These are phyloP conservation scores for Heliocidaris tuberculata DNA, from an alignment of 35 echinoderm and acorn worm species.

Conservation along the genomic window DNA sequence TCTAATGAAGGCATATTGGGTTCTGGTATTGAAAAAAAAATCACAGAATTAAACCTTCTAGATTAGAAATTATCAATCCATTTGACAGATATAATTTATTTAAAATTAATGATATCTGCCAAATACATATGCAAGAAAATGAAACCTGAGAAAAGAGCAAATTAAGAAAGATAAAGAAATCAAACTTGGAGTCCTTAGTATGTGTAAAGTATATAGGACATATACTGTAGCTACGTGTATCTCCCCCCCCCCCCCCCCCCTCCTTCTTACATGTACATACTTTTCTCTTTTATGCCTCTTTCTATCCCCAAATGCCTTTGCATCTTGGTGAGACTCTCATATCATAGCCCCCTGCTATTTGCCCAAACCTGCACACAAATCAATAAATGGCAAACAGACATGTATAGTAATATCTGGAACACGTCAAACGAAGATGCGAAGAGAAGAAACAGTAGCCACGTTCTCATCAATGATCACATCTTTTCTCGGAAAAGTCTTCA, in stretches of 20 bases:
- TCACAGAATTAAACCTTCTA: too few relatives aligned
- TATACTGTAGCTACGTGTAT: too few relatives aligned
- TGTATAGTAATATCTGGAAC: background rate
- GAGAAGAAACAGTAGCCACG: background rate
- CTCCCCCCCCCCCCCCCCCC: background rate
- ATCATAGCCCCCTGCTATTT: background rate
- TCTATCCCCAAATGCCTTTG: background rate
- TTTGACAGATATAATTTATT: too few relatives aligned
- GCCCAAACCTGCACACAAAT: background rate
- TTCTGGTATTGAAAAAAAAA: too few relatives aligned
- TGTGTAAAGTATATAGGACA: too few relatives aligned
- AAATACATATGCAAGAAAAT: too few relatives aligned
- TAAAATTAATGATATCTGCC: too few relatives aligned
- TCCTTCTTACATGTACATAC: background rate
- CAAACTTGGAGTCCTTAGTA: too few relatives aligned
- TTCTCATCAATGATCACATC: background rate
- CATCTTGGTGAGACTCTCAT: background rate
- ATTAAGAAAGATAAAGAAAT: too few relatives aligned
- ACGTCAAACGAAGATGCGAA: background rate
- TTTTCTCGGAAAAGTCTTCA: background rate
- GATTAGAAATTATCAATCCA: too few relatives aligned
- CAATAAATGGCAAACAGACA: background rate
- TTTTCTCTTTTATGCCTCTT: background rate
- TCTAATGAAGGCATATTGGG: too few relatives aligned
- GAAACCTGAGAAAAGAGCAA: too few relatives aligned